Conservation (phyloP, 2,797 vertebrate species). For the Lacerta viridis region DNA sequence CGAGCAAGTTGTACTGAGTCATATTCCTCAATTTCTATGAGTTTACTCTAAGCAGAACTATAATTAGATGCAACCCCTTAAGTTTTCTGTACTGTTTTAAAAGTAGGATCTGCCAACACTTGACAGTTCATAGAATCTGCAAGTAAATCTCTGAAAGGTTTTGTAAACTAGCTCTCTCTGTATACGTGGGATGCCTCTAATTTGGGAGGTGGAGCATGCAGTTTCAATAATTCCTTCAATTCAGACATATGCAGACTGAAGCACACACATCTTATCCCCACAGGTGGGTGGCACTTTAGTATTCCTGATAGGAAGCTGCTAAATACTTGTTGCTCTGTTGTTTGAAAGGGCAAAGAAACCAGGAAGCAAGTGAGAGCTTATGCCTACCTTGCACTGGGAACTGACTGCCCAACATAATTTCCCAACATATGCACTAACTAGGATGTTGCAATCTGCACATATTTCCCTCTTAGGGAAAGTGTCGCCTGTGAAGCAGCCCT, state of each 20-base stretch:
- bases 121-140: neutral
- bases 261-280: neutral
- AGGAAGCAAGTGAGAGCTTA: neutral
- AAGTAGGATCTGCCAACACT: neutral
- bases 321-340: neutral
- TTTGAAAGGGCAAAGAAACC: neutral
- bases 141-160: neutral
- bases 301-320: neutral
- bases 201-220: neutral
- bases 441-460: neutral
- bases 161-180: neutral
- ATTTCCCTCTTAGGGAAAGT: neutral
- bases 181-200: neutral
- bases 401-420: no score
- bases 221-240: constrained; percentile 1
- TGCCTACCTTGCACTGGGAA: neutral
- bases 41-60: no score
- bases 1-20: no score
- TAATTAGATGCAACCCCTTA: no score
- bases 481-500: neutral
- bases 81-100: neutral
- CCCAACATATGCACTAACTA: no score
- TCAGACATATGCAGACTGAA: neutral
- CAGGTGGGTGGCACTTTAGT: neutral
- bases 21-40: no score